Evolutionary conservation across 1,140 invertebrate species (phyloP), one percentile per base, ranked within the genome.

Genomic region (Lordiphosa clarofinis): DNA sequence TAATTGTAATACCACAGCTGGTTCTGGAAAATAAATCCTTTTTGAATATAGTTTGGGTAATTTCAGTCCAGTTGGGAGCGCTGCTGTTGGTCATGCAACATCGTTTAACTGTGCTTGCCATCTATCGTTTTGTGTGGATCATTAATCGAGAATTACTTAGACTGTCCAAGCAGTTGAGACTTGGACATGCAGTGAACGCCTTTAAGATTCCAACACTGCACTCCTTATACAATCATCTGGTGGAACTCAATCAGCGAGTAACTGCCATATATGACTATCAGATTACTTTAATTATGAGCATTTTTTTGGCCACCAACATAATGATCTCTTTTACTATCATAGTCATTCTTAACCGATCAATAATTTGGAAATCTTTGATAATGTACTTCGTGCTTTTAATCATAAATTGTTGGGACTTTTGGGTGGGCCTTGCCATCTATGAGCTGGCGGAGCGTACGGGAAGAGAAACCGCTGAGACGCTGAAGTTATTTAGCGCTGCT

Each of bases 381-480:
- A n/a, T n/a, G n/a, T n/a, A n/a, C n/a, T n/a, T n/a, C n/a, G n/a
- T n/a, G 13, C 50, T 58, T 0, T 1, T 71, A 9, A 3, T 50
- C 10, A 55, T 82, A 5, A 81, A 81, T 24, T 13, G 62, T 1
- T 37, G 28, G 0, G 75, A 81, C 24, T 59, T 82, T 33, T 81
- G 75, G 40, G 28, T 60, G 5, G 31, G 42, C 12, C 57, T 81
- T 6, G 47, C 60, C 0, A 15, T 59, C 4, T 81, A 61, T 5
- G 61, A 81, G 1, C 28, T 75, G 39, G 52, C 43, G 0, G 46
- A 63, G 5, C 39, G 50, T 1, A 55, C 71, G 2, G 43, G 71
- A 5, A 47, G 33, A 1, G 35, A 43, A 13, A 81, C 75, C 1
- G 36, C 71, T 0, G 9, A 6, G 0, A 81, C 71, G 9, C 21